Conservation (phyloP, 2,888 invertebrate species). For the Meganola albula region DNA sequence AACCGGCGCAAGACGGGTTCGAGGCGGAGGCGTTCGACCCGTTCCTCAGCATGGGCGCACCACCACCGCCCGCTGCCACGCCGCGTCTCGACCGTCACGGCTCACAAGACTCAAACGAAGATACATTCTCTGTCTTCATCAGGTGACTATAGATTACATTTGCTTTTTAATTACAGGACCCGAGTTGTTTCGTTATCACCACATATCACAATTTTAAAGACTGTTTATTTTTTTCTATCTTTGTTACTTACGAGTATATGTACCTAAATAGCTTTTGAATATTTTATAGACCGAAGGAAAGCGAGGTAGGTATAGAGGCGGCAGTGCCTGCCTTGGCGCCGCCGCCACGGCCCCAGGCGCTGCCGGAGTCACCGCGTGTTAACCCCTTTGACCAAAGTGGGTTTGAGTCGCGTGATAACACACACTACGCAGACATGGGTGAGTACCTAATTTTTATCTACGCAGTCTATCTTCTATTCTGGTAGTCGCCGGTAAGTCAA, state of each 20-base stretch:
- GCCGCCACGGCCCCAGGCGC: constrained; percentile 77
- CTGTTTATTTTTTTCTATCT: too few species aligned
- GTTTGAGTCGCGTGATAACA: constrained; percentile 47
- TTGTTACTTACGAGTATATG: too few species aligned
- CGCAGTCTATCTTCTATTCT: too few species aligned
- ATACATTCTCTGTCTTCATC: constrained; percentile 89
- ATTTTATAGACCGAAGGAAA: constrained; percentile 72
- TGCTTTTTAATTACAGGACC: too few species aligned
- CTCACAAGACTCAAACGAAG: constrained; percentile 88
- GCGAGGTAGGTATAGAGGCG: constrained; percentile 35
- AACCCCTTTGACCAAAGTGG: constrained; percentile 87
- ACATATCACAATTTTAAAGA: too few species aligned
- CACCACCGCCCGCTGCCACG: constrained; percentile 82
- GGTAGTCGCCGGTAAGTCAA: too few species aligned
- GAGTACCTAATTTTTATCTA: too few species aligned
- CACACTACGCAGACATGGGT: too few species aligned
- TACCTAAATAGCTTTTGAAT: too few species aligned
- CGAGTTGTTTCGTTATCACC: too few species aligned
- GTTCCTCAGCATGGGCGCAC: constrained; percentile 88
- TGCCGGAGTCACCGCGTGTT: constrained; percentile 79
- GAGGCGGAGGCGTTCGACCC: constrained; percentile 87
- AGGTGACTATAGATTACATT: too few species aligned
- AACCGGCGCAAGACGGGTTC: constrained; percentile 81
- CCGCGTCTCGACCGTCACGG: constrained; percentile 79
- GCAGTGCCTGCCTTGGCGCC: constrained; percentile 85